These are phyloP conservation scores for Rhorus exstirpatorius DNA, from an alignment of 2,888 invertebrate species.

Conservation along the genomic window DNA sequence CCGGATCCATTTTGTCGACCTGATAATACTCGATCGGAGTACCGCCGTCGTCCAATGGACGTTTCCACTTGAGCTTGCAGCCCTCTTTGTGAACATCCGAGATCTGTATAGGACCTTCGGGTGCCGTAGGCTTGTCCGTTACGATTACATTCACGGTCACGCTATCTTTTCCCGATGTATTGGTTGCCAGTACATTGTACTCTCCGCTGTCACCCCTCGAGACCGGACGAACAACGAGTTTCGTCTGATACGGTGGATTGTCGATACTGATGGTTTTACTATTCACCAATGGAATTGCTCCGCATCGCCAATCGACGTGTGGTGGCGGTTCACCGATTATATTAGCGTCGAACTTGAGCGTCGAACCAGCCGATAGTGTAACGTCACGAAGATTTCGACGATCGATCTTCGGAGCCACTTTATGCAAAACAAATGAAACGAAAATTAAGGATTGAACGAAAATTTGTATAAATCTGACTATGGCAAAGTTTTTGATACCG, in stretches of 20 bases:
- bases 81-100: slow-evolving; percentile 97
- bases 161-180: slow-evolving; percentile 94
- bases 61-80: slow-evolving; percentile 97
- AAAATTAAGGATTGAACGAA: slow-evolving; percentile 2
- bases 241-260: slow-evolving; percentile 95
- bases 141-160: slow-evolving; percentile 94
- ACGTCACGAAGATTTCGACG: slow-evolving; percentile 96
- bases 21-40: slow-evolving; percentile 98
- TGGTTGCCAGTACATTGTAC: slow-evolving; percentile 94
- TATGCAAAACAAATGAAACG: slow-evolving; percentile 74
- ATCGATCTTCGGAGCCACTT: slow-evolving; percentile 98
- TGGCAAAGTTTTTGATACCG: slow-evolving; percentile 9
- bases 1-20: slow-evolving; percentile 97
- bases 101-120: slow-evolving; percentile 96
- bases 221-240: slow-evolving; percentile 93
- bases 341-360: slow-evolving; percentile 96
- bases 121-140: slow-evolving; percentile 95
- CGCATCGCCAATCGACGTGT: slow-evolving; percentile 96
- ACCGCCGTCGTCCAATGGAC: slow-evolving; percentile 98
- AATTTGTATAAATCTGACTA: neutral
- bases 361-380: slow-evolving; percentile 96
- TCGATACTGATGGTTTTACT: slow-evolving; percentile 93
- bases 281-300: slow-evolving; percentile 91
- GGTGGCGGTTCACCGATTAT: slow-evolving; percentile 98
- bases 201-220: slow-evolving; percentile 94